Conservation (phyloP, 2,797 vertebrate genomes). For the Halcyon smyrnensis region DNA sequence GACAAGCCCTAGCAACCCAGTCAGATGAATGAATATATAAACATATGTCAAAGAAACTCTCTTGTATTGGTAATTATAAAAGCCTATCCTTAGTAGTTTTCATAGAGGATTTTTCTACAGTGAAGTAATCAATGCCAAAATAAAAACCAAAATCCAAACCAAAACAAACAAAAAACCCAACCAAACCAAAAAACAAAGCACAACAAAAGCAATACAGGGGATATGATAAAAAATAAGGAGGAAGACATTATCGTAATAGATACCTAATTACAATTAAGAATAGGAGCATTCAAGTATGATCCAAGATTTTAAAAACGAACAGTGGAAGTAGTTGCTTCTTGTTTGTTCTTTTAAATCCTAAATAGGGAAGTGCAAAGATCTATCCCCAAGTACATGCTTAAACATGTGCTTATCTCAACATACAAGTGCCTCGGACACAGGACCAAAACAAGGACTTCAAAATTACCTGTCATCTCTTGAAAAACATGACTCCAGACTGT, state of each 20-base stretch:
- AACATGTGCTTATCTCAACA: background rate
- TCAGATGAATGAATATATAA: background rate
- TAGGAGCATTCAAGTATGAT: background rate
- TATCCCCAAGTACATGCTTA: background rate
- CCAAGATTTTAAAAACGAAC: background rate
- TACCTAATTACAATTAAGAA: background rate
- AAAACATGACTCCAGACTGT: background rate
- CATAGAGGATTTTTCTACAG: background rate
- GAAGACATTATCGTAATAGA: background rate
- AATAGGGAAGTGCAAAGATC: background rate
- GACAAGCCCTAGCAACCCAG: background rate
- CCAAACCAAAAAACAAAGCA: no score
- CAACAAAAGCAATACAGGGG: background rate
- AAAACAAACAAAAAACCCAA: no score
- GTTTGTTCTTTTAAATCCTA: background rate
- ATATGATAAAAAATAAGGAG: background rate
- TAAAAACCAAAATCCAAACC: no score
- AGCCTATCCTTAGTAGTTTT: background rate
- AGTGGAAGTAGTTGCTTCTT: background rate
- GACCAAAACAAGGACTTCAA: background rate
- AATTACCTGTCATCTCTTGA: background rate
- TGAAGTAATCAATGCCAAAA: background rate
- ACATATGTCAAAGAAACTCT: background rate
- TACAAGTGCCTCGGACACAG: background rate
- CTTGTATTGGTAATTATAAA: background rate